A percentile compares a stretch with the other conserved stretches of the same genome.
Evolutionary conservation across 2,888 invertebrate species (phyloP).

Genomic region (Helobdella robusta): DNA sequence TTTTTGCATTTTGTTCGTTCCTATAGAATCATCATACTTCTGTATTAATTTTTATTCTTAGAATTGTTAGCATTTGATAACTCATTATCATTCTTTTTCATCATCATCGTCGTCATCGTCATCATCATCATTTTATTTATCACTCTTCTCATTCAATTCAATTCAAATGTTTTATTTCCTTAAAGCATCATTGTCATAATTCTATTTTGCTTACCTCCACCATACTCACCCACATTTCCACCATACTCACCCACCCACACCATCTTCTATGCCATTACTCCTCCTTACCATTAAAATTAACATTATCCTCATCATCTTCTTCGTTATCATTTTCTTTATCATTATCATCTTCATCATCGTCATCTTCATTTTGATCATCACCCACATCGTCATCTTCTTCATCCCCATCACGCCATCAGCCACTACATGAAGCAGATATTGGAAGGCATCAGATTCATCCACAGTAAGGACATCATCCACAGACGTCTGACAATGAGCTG

Average conservation of each 20-base stretch:
- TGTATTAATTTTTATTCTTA: no score
- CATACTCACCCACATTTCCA: neutral
- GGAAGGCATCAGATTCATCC: slow-evolving; percentile 91
- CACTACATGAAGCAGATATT: slow-evolving; percentile 95
- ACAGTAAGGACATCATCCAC: slow-evolving; percentile 84
- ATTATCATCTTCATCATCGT: neutral
- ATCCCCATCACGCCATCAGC: neutral
- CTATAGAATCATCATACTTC: no score
- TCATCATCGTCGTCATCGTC: slow-evolving; percentile 4
- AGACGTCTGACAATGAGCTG: slow-evolving; percentile 94
- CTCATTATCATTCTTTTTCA: no score
- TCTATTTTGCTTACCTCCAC: neutral
- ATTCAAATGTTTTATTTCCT: neutral
- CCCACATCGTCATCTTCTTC: neutral
- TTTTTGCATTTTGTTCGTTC: neutral
- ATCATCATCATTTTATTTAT: neutral
- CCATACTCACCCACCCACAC: neutral
- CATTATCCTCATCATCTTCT: neutral
- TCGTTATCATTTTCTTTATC: neutral
- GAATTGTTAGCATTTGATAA: no score
- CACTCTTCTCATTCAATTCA: neutral
- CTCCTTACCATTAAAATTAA: neutral
- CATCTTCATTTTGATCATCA: neutral
- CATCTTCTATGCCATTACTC: neutral
- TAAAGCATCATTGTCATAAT: neutral